Base-by-base conservation (phyloP, 2,888 invertebrate genomes). In the Polyommatus iphigenia region DNA sequence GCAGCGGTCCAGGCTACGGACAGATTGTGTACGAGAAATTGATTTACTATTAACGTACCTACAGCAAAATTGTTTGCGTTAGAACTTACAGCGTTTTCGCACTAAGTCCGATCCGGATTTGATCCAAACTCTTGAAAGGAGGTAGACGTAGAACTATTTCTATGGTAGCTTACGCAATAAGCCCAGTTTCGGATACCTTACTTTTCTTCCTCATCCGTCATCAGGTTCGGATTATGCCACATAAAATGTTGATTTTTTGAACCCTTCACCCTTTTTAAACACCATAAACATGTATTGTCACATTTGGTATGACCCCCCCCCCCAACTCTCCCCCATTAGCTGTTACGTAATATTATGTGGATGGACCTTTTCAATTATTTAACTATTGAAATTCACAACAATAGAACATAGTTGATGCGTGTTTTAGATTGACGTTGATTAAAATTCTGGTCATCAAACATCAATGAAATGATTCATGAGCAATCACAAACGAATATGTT, bases 21-120 rank as follows among this genome's bases (percentile, higher is more conserved):
- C 76, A 76, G 76, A 76, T 76, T 76, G 76, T 59, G 59, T 36
- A 76, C 59, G 76, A 76, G 76, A 76, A 76, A 76, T 76, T 76
- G 76, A 76, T 76, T 76, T 76, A 62, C 76, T 76, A 62, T n/a
- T 59, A 76, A 76, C 36, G 59, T 76, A 32, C 32, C 32, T 32
- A 59, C 76, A 36, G 59, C 76, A 62, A 76, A 76, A 59, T 20
- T 59, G 67, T 54, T 54, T 15, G 50, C 2, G 50, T 54, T 54
- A 32, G 32, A 3, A 3, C 32, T 32, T 32, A 54, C 5, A 54
- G 18, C 54, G 54, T 15, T 54, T 54, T 54, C 54, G 18, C 3
- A 54, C 54, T 5, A 18, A 15, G 18, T 18, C 18, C 18, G 54
- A 18, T 54, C 54, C 15, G 54, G 18, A 18, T 54, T 18, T 18